Conservation (phyloP, 2,888 invertebrate genomes). For the Drosophila testacea region DNA sequence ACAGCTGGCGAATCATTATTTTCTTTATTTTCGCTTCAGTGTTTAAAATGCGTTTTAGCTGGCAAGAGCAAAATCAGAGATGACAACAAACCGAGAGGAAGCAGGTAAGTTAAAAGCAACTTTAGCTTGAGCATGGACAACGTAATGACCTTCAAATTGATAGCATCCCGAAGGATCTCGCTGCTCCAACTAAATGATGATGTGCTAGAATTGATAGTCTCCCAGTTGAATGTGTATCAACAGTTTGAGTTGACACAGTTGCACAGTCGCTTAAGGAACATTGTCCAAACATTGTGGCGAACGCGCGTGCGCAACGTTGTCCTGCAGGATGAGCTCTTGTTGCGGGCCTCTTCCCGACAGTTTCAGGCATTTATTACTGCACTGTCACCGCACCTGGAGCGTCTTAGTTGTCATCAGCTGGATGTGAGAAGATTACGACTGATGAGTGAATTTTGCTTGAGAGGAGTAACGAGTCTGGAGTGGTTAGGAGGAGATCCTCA, state of each 20-base stretch:
- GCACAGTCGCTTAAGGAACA: constrained; percentile 65
- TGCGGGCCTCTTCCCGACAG: constrained; percentile 24
- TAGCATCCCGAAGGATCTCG: constrained; percentile 30
- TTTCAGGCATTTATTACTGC: constrained; percentile 65
- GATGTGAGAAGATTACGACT: constrained; percentile 62
- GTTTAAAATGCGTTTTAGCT: constrained; percentile 39
- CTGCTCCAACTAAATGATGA: constrained; percentile 77
- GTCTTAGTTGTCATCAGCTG: constrained; percentile 61
- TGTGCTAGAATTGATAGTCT: constrained; percentile 71
- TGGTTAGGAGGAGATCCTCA: constrained; percentile 45
- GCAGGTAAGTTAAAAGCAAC: constrained; percentile 54
- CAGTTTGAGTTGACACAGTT: constrained; percentile 69
- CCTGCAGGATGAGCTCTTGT: constrained; percentile 61
- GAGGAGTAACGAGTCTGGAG: constrained; percentile 51
- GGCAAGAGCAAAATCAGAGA: constrained; percentile 31
- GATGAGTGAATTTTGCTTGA: constrained; percentile 50
- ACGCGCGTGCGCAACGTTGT: constrained; percentile 60
- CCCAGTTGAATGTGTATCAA: constrained; percentile 63
- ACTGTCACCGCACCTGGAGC: constrained; percentile 59
- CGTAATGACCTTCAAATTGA: neutral
- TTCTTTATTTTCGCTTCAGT: constrained; percentile 43
- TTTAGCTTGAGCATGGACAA: neutral
- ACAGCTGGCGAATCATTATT: constrained; percentile 53
- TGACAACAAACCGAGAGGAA: constrained; percentile 51
- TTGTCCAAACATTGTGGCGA: constrained; percentile 69